Percentiles rank a stretch among this genome's conserved stretches.
Conservation (phyloP, 2,888 invertebrate genomes). For the Tillus elongatus region DNA sequence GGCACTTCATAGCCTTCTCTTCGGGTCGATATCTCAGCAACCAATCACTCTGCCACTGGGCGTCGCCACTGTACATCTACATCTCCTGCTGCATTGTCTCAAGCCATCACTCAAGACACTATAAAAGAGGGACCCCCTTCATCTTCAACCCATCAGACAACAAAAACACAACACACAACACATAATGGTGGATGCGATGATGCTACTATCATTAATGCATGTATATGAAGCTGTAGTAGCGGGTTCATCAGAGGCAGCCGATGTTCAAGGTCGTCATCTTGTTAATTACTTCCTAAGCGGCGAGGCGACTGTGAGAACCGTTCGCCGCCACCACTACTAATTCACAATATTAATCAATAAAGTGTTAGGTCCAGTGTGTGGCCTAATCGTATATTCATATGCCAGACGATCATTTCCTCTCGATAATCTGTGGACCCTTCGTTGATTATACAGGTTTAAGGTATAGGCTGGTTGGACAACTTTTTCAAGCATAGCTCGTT, state of each 20-base stretch:
- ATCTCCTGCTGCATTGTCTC: slow-evolving; percentile 19
- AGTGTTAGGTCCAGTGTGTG: slow-evolving; percentile 13
- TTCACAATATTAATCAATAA: slow-evolving; percentile 16
- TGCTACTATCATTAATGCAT: too few relatives aligned
- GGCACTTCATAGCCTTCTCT: too few relatives aligned
- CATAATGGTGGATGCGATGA: slow-evolving; percentile 10
- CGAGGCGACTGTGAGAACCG: slow-evolving; percentile 9
- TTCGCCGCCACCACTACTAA: slow-evolving; percentile 10
- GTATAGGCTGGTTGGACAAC: too few relatives aligned
- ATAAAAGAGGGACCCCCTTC: slow-evolving; percentile 4
- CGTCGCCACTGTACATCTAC: slow-evolving; percentile 21
- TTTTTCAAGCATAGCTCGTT: too few relatives aligned
- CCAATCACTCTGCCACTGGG: slow-evolving; percentile 29
- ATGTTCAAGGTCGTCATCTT: slow-evolving; percentile 19
- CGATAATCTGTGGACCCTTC: too few relatives aligned
- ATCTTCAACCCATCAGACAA: slow-evolving; percentile 7
- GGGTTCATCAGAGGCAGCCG: too few relatives aligned
- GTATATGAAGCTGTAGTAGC: too few relatives aligned
- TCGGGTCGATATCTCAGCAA: slow-evolving; percentile 27
- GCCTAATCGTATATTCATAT: slow-evolving; percentile 9
- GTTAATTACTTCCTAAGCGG: slow-evolving; percentile 28
- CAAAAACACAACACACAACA: too few relatives aligned
- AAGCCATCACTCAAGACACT: slow-evolving; percentile 24
- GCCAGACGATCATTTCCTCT: too few relatives aligned
- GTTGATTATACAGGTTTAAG: too few relatives aligned